Conservation (phyloP, 2,888 invertebrate species). For the Teinopalpus imperialis region DNA sequence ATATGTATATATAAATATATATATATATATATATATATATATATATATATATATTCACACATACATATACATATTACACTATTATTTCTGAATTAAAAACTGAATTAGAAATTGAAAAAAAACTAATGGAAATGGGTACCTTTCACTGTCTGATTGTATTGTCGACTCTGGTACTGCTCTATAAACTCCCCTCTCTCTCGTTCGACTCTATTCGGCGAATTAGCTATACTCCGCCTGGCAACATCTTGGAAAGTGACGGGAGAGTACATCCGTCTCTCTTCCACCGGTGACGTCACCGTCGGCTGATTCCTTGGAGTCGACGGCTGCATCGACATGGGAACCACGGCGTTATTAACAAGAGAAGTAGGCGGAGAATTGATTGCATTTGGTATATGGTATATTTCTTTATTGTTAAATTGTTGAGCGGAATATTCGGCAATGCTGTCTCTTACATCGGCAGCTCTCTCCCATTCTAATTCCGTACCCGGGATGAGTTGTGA, state of each 20-base stretch:
- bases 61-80: too few species aligned
- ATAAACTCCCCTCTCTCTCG: slow-evolving; percentile 50
- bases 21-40: too few species aligned
- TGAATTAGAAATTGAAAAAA: too few species aligned
- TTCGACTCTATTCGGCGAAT: slow-evolving; percentile 84
- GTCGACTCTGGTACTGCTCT: slow-evolving; percentile 19
- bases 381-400: slow-evolving; percentile 45
- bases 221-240: slow-evolving; percentile 88
- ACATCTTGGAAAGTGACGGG: slow-evolving; percentile 93
- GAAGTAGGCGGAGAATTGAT: slow-evolving; percentile 51
- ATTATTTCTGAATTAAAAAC: too few species aligned
- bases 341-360: slow-evolving; percentile 41
- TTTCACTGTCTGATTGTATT: slow-evolving; percentile 15
- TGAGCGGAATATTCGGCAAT: slow-evolving; percentile 71
- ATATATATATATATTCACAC: too few species aligned
- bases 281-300: slow-evolving; percentile 69
- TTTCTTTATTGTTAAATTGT: slow-evolving; percentile 55
- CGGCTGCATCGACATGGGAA: slow-evolving; percentile 41
- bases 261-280: slow-evolving; percentile 88
- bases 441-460: slow-evolving; percentile 68
- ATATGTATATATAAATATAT: too few species aligned
- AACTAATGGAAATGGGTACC: too few species aligned
- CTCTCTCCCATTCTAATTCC: slow-evolving; percentile 72
- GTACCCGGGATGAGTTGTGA: slow-evolving; percentile 65
- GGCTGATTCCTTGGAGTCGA: slow-evolving; percentile 42